Conservation (phyloP, 1,140 invertebrate genomes). For the Heliconius eleuchia region DNA sequence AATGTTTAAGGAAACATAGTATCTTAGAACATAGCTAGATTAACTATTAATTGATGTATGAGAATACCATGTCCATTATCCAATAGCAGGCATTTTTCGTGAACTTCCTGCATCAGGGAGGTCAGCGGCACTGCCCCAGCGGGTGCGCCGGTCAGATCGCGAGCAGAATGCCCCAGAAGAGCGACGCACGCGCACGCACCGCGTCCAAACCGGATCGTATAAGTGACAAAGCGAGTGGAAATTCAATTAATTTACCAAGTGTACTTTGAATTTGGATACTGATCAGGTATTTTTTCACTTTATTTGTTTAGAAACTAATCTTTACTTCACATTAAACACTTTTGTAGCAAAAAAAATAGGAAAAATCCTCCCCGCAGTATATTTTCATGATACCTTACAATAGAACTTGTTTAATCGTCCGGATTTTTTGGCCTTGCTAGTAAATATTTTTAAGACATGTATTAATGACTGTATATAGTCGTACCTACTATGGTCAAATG, state of each 20-base stretch:
- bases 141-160: slow-evolving; percentile 30
- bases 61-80: slow-evolving; percentile 58
- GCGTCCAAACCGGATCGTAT: slow-evolving; percentile 27
- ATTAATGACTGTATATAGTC: not conserved
- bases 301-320: not conserved
- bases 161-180: slow-evolving; percentile 46
- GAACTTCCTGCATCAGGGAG: slow-evolving; percentile 51
- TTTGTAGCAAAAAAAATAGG: not conserved
- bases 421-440: not conserved
- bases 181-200: slow-evolving; percentile 40
- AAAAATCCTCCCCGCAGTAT: not conserved
- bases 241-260: slow-evolving; percentile 44
- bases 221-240: slow-evolving; percentile 48
- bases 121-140: slow-evolving; percentile 51
- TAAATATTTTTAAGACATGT: not conserved
- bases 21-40: slow-evolving; percentile 8
- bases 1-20: slow-evolving; percentile 21
- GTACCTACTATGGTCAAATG: not conserved
- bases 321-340: not conserved
- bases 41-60: slow-evolving; percentile 22
- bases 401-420: not conserved
- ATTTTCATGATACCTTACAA: not conserved
- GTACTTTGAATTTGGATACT: slow-evolving; percentile 38
- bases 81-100: slow-evolving; percentile 36
- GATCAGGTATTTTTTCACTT: slow-evolving; percentile 48